phyloP scores from a whole-genome alignment of 2,888 invertebrate genomes.

The Callinectes sapidus region DNA sequence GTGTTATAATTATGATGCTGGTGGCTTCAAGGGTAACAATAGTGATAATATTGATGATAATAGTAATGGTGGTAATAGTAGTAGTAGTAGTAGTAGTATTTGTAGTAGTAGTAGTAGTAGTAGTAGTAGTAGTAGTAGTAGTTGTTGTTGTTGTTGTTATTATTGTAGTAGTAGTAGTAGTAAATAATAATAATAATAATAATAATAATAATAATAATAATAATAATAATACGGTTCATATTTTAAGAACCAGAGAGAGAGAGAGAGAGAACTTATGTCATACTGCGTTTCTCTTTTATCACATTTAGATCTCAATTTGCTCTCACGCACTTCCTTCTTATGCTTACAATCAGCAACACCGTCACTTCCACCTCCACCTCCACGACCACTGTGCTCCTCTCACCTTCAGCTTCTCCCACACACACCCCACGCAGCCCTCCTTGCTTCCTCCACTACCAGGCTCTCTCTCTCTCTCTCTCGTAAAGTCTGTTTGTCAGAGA shows the following conservation, averaged over 20 bases:
- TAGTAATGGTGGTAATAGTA: no score
- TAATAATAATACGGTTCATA: no score
- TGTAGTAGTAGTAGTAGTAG: no score
- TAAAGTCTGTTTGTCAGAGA: not conserved
- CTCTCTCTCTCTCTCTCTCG: slow-evolving; percentile 44
- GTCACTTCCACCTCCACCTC: not conserved
- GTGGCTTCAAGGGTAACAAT: no score
- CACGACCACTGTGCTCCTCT: not conserved
- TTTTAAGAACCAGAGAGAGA: not conserved
- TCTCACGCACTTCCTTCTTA: slow-evolving; percentile 3
- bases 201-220: no score
- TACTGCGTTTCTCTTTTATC: not conserved
- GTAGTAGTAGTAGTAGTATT: no score
- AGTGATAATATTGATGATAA: no score
- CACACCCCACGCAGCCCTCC: not conserved
- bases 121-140: no score
- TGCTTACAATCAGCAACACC: not conserved
- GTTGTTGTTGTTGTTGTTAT: no score
- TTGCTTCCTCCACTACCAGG: not conserved
- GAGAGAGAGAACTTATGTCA: not conserved
- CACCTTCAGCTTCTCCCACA: slow-evolving; percentile 12
- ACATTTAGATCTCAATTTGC: not conserved
- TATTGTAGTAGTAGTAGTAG: no score
- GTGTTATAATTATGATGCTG: no score
- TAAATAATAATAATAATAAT: no score